Evolutionary conservation across 2,113 vertebrate genomes (phyloP).

Genomic region (Cebus imitator): DNA sequence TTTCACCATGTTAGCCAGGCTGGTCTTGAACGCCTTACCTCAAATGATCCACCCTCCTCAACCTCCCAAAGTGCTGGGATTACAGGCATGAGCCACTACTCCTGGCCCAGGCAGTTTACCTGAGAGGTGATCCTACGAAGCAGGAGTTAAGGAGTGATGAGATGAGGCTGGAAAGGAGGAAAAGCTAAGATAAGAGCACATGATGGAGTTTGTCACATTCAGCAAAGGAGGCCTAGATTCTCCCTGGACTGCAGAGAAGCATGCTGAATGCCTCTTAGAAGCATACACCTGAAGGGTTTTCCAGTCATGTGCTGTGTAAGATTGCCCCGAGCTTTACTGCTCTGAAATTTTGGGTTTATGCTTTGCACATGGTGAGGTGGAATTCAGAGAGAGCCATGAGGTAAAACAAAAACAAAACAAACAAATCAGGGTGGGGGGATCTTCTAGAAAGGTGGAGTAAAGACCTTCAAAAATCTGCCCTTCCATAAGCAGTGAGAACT

Average conservation of each 20-base stretch:
- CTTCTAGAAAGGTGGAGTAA: neutral
- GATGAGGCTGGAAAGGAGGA: neutral
- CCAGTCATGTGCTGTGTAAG: neutral
- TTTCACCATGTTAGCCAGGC: too few species aligned
- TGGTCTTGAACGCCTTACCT: too few species aligned
- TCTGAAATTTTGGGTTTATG: neutral
- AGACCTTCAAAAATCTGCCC: neutral
- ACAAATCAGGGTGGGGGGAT: neutral
- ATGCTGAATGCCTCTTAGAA: neutral
- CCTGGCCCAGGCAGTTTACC: neutral
- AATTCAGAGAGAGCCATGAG: neutral
- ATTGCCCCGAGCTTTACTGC: neutral
- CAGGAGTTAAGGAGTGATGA: neutral
- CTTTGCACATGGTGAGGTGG: neutral
- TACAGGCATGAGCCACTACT: too few species aligned
- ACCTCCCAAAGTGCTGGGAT: too few species aligned
- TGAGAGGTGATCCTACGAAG: neutral
- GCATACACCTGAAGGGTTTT: neutral
- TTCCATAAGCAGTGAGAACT: neutral
- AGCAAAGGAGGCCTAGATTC: neutral
- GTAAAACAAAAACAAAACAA: neutral
- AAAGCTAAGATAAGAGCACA: neutral
- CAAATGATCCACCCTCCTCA: too few species aligned
- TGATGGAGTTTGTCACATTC: neutral
- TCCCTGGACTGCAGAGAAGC: neutral